Evolutionary conservation across 2,888 invertebrate genomes (phyloP).

Genomic region (Gortyna flavago): DNA sequence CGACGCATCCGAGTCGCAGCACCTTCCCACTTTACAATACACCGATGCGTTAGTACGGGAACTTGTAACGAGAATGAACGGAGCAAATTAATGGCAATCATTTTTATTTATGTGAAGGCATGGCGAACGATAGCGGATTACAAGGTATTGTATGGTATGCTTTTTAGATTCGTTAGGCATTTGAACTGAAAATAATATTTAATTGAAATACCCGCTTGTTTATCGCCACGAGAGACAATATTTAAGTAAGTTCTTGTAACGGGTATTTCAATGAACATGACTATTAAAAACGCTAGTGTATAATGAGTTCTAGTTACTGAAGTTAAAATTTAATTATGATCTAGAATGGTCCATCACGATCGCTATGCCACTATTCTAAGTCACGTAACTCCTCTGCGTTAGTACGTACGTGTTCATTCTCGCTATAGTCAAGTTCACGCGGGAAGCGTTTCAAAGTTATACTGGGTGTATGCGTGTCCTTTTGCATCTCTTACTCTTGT

Average conservation of each 20-base stretch:
- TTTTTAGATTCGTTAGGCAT: constrained; percentile 9
- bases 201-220: constrained; percentile 36
- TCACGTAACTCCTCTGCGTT: not conserved
- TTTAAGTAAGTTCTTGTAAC: constrained; percentile 6
- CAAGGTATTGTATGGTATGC: constrained; percentile 8
- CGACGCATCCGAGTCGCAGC: constrained; percentile 52
- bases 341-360: constrained; percentile 40
- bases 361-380: constrained; percentile 52
- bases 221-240: not conserved
- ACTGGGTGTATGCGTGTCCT: constrained; percentile 76
- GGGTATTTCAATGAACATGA: constrained; percentile 26
- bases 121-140: constrained; percentile 41
- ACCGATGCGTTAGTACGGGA: constrained; percentile 71
- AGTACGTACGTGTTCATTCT: constrained; percentile 66
- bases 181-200: constrained; percentile 5
- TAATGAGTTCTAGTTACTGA: constrained; percentile 40
- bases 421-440: constrained; percentile 74
- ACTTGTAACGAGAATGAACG: constrained; percentile 74
- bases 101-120: constrained; percentile 42
- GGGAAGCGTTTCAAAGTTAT: constrained; percentile 81
- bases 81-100: constrained; percentile 36
- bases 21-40: constrained; percentile 66
- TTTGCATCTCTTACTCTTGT: constrained; percentile 93
- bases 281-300: constrained; percentile 30
- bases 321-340: constrained; percentile 18